Conservation (phyloP, 2,797 vertebrate species). For the Crax fasciolata region DNA sequence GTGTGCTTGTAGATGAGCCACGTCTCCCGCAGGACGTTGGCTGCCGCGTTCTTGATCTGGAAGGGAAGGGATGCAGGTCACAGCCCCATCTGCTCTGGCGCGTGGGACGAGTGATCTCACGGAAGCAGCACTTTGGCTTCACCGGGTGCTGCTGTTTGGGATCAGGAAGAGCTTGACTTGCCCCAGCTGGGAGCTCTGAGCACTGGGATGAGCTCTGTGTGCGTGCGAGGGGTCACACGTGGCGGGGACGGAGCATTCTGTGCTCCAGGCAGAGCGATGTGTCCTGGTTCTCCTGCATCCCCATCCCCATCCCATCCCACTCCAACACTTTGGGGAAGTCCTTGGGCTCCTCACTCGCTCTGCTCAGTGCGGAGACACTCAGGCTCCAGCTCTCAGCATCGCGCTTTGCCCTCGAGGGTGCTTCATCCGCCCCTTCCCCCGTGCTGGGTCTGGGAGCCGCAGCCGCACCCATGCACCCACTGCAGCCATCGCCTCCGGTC, state of each 20-base stretch:
- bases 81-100: too few relatives aligned
- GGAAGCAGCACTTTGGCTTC: not conserved
- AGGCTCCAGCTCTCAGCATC: too few relatives aligned
- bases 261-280: not conserved
- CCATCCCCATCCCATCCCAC: not conserved
- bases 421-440: not conserved
- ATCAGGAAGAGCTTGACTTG: not conserved
- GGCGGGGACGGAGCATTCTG: not conserved
- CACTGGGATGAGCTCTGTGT: accelerated
- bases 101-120: not conserved
- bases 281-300: not conserved
- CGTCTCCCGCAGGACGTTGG: conserved; percentile 86
- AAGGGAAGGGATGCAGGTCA: not conserved
- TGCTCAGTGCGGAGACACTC: too few relatives aligned
- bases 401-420: not conserved
- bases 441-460: not conserved
- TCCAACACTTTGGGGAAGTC: not conserved
- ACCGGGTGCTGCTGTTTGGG: accelerated
- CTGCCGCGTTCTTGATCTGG: conserved; percentile 87
- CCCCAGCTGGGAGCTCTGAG: not conserved
- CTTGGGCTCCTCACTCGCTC: not conserved
- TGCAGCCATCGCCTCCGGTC: not conserved
- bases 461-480: accelerated
- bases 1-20: conserved; percentile 90
- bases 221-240: not conserved